Evolutionary conservation across 2,113 vertebrate genomes (phyloP).

Genomic region (Rallus limicola): DNA sequence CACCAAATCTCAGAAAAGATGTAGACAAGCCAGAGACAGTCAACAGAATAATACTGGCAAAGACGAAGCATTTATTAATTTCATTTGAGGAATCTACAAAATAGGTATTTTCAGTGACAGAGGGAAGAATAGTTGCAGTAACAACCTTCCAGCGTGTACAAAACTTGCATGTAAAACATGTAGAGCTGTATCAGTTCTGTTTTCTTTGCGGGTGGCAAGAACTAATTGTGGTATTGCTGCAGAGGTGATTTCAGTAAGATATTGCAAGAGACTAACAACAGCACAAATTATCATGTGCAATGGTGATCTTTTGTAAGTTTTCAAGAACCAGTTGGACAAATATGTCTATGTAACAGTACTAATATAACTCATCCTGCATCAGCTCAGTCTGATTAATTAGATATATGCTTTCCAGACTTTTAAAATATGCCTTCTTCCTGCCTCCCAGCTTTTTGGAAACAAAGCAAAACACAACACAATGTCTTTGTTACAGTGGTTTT

Average conservation of each 20-base stretch:
- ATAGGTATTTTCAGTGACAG: background rate
- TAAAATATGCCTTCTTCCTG: background rate
- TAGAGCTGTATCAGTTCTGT: background rate
- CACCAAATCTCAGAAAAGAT: background rate
- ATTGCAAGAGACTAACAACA: background rate
- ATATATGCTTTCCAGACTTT: background rate
- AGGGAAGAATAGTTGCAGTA: background rate
- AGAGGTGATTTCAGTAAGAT: background rate
- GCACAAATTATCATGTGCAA: background rate
- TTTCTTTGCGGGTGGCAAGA: background rate
- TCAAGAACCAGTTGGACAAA: background rate
- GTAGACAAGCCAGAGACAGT: background rate
- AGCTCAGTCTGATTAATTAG: background rate
- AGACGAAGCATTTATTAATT: background rate
- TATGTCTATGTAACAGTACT: background rate
- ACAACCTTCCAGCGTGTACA: background rate
- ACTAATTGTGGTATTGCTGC: background rate
- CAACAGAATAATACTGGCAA: background rate
- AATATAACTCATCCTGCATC: background rate
- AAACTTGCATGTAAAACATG: background rate
- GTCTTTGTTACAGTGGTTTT: background rate
- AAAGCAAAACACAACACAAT: background rate
- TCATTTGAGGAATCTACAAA: background rate
- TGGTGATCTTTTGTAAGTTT: background rate
- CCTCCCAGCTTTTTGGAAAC: background rate